These are phyloP conservation scores for Brachyistius frenatus DNA, from an alignment of 2,113 vertebrate species.

Conservation along the genomic window DNA sequence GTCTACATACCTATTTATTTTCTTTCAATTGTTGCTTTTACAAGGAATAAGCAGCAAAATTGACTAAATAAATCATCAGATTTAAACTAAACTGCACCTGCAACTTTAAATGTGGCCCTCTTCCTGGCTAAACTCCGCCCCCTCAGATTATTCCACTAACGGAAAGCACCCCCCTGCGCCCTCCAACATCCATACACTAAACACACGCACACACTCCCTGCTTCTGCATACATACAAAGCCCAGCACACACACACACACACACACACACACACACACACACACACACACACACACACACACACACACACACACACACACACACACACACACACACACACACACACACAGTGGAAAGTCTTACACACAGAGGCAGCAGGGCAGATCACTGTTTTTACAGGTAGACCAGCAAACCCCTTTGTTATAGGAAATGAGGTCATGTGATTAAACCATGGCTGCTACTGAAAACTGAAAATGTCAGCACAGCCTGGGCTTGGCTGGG, in stretches of 20 bases:
- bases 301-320: slow-evolving; percentile 5
- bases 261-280: slow-evolving; percentile 5
- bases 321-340: slow-evolving; percentile 4
- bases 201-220: slow-evolving; percentile 11
- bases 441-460: slow-evolving; percentile 49
- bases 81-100: slow-evolving; percentile 34
- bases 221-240: slow-evolving; percentile 12
- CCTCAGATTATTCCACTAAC: slow-evolving; percentile 51
- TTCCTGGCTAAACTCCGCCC: slow-evolving; percentile 38
- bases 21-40: background rate
- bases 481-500: slow-evolving; percentile 35
- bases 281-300: slow-evolving; percentile 3
- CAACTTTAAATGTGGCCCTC: background rate
- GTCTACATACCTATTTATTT: no score
- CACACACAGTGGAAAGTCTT: slow-evolving; percentile 65
- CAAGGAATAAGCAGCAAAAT: background rate
- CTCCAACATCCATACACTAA: background rate
- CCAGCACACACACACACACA: slow-evolving; percentile 2
- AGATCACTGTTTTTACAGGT: slow-evolving; percentile 76
- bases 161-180: slow-evolving; percentile 43
- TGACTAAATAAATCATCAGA: slow-evolving; percentile 25
- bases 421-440: slow-evolving; percentile 70
- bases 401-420: slow-evolving; percentile 44
- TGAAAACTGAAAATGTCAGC: slow-evolving; percentile 48
- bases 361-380: slow-evolving; percentile 37